Evolutionary conservation across 1,140 invertebrate genomes (phyloP), one percentile per base, ranked within the genome.

Genomic region (Orius insidiosus): DNA sequence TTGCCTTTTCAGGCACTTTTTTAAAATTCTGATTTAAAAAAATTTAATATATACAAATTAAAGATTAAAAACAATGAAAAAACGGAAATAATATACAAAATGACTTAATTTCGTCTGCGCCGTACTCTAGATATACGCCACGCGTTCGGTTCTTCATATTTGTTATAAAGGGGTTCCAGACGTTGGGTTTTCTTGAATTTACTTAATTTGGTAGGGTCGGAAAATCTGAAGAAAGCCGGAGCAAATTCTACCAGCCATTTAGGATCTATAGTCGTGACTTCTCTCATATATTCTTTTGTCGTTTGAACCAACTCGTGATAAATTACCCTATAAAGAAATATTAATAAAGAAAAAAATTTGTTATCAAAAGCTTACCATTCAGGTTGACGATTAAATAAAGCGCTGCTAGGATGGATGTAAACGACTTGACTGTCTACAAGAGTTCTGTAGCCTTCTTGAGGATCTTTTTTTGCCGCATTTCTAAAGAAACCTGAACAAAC

Each of bases 211-310:
- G 95, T 98, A 5, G 93, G 93, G 64, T 99, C 95, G n/a, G 87
- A 92, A 64, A 97, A 95, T 63, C 90, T 93, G 68, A 97, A 99
- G 68, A 98, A 99, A 2, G 94, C 92, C 0, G 94, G 92, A 0
- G 96, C 96, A 65, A 95, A 98, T 63, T 99, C 95, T 1, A 98
- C 93, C 15, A 99, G 66, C 96, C 96, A 99, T 64, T 96, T 95
- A 0, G 96, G 92, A 69, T 99, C 96, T 36, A 98, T 97, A 0
- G 92, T 89, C 0, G 93, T 98, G 1, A 98, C 93, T 65, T 98
- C 92, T 37, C 94, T 71, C 96, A 99, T 98, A 59, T 98, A 99
- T 63, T 98, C 96, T 59, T 99, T 98, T 0, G 96, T 98, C 0
- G 96, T 99, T 63, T 98, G 84, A 1, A 99, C 93, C 42, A 99